Base-by-base conservation (phyloP, 1,140 invertebrate species). In the Coenobita brevimanus region DNA sequence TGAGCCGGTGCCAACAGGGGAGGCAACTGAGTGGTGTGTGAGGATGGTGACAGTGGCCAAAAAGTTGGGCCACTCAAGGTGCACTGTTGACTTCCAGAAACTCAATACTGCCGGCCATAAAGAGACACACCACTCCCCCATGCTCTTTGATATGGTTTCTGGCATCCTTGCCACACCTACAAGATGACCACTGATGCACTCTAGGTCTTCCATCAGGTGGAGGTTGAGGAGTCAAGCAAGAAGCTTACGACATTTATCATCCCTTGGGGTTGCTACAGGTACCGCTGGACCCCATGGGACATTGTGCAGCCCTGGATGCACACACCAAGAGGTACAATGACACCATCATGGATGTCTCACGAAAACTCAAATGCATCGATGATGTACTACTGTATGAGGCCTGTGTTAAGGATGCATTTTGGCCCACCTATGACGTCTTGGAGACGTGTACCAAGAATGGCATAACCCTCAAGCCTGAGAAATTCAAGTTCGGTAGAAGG, bases 181-280 rank as follows among this genome's bases (percentile, higher is more conserved):
- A 71, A 4, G 38, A 41, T 73, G 80, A 43, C 36, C 41, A 41
- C 13, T 78, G n/a, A 24, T n/a, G n/a, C n/a, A n/a, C n/a, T n/a
- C n/a, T n/a, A n/a, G n/a, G n/a, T n/a, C n/a, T n/a, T n/a, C n/a
- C 83, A 86, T 50, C 83, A 86, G 33, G 73, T 86, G 8, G 50
- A 57, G 3, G 38, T 86, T 6, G 36, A 78, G 60, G 64, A 38
- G 24, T 71, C 80, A 8, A 82, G 83, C 83, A 21, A 38, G 0
- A 36, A n/a, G n/a, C n/a, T n/a, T n/a, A n/a, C n/a, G n/a, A n/a
- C n/a, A n/a, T n/a, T n/a, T n/a, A n/a, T n/a, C n/a, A 71, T 41
- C 69, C 83, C 71, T 3, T 64, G 64, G 64, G 64, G 64, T 69
- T 17, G 24, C 64, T 69, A 15, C 24, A 4, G n/a, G 64, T 69